Evolutionary conservation across 92 coral and sea anemone genomes (phyloP).

Genomic region (Phenganax subtilis): DNA sequence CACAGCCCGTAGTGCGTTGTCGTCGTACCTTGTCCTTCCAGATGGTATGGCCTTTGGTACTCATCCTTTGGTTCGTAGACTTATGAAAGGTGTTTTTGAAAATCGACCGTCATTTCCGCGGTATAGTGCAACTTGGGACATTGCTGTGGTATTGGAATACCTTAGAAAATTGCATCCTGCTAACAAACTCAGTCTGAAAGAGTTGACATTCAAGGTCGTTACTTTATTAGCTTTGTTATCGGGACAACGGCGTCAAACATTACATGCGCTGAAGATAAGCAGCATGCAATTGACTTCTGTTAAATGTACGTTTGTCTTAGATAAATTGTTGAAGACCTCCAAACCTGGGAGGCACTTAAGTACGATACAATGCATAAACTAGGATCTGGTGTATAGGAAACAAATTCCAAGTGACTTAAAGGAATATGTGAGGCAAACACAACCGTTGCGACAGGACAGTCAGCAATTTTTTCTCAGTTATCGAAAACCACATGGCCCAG

Average conservation of each 20-base stretch:
- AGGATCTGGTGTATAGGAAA: no score
- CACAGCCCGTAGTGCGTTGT: conserved; percentile 49
- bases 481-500: no score
- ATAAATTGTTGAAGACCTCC: no score
- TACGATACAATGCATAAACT: no score
- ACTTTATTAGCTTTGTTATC: not conserved
- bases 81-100: conserved; percentile 50
- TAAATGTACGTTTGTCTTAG: no score
- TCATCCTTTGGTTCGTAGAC: conserved; percentile 45
- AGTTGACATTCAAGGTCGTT: conserved; percentile 12
- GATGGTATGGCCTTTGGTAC: conserved; percentile 40
- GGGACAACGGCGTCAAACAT: conserved; percentile 8
- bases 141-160: conserved; percentile 29
- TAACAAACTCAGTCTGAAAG: conserved; percentile 10
- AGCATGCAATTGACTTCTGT: not conserved
- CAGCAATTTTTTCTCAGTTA: no score
- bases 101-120: conserved; percentile 41
- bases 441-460: no score
- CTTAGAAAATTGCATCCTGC: conserved; percentile 36
- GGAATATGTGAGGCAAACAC: no score
- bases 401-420: no score
- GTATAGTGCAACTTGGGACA: conserved; percentile 42
- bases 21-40: conserved; percentile 25
- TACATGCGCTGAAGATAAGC: conserved; percentile 16
- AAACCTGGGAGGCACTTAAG: no score